Base-by-base conservation (phyloP, 1,140 invertebrate species). In the Macrobrachium rosenbergii region DNA sequence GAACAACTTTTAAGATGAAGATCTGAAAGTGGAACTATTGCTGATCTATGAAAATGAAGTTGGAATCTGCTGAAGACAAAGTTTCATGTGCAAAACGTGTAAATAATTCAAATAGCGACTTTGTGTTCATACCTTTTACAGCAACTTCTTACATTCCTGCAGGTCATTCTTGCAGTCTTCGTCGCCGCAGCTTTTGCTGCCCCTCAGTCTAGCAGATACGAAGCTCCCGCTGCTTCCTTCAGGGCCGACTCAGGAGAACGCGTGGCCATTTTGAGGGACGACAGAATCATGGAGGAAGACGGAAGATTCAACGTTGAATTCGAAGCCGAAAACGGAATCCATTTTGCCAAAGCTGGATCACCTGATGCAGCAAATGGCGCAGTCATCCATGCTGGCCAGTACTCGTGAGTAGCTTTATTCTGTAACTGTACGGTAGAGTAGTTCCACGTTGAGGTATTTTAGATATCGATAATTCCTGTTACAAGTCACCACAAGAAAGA, bases 231-330 rank as follows among this genome's bases (percentile, higher is more conserved):
- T 23, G 77, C 45, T 28, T 45, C n/a, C 0, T 62, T 58, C 77
- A 80, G 77, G 5, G 77, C 58, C 19, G 77, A 80, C 23, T n/a
- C 28, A 21, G 58, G 58, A 8, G 77, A 80, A 12, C 23, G 58
- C 19, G 58, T 80, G 14, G 52, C 77, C 12, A 80, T 80, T 52
- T 23, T 80, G 45, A 80, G 23, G 77, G 77, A 80, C 77, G 77
- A 80, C 59, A 58, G 77, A 58, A 59, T 80, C 59, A 45, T 60
- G 7, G 77, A 80, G 77, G 77, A 80, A 16, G 77, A 80, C 21
- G 77, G 77, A 63, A 60, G 17, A 7, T 80, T 23, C 21, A 80
- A 60, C 77, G n/a, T 80, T 16, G 77, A 80, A 28, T 52, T 80
- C 19, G 77, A 80, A 19, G 23, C 77, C 59, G 77, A 19, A 19